phyloP scores from a whole-genome alignment of 2,797 vertebrate genomes.

The Holocentrus rufus region DNA sequence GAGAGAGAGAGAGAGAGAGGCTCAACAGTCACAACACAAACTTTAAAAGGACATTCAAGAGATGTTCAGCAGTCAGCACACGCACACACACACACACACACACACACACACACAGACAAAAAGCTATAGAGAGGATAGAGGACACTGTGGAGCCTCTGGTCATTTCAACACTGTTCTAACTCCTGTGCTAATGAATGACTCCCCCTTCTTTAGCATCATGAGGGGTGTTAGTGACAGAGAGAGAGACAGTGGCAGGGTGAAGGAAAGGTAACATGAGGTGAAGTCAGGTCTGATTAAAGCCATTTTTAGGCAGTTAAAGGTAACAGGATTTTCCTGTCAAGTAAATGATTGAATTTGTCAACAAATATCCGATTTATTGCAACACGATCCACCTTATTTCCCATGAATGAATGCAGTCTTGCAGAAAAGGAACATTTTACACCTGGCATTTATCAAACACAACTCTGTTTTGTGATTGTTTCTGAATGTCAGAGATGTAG shows the following conservation, averaged over 20 bases:
- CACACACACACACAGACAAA: slow-evolving; percentile 1
- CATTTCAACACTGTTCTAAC: neutral
- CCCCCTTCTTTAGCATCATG: neutral
- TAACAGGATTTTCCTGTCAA: neutral
- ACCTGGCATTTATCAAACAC: no score
- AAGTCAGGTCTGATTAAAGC: neutral
- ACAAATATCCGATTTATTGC: no score
- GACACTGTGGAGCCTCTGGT: neutral
- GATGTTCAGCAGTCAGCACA: slow-evolving; percentile 20
- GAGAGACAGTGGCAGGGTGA: neutral
- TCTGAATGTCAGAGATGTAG: no score
- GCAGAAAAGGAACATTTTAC: no score
- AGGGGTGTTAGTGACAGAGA: neutral
- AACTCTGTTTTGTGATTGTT: no score
- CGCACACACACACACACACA: neutral
- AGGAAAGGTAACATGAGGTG: no score
- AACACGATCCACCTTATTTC: neutral
- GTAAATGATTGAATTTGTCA: no score
- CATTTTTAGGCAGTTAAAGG: neutral
- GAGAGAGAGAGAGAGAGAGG: neutral
- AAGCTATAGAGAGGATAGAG: neutral
- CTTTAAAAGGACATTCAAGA: slow-evolving; percentile 43
- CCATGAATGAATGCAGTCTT: neutral
- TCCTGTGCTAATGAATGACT: neutral
- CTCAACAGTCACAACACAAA: slow-evolving; percentile 35